A percentile compares a stretch with the other conserved stretches of the same genome.
phyloP scores from a whole-genome alignment of 2,797 vertebrate genomes.

The Sorex maritimensis region DNA sequence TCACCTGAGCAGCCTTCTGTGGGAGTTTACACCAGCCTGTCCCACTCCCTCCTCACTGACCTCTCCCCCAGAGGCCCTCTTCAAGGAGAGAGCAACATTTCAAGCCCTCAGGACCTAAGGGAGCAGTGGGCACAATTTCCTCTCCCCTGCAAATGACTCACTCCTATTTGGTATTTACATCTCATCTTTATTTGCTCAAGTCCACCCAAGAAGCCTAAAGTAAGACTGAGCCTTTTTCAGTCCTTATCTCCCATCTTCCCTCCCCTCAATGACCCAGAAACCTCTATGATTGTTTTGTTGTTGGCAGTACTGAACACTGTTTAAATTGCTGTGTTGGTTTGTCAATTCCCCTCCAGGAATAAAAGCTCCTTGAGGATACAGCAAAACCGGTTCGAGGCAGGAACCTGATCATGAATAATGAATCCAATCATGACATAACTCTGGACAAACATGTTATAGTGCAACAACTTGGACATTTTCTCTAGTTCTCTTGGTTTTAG shows the following conservation, averaged over 20 bases:
- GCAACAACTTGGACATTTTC: too few species aligned
- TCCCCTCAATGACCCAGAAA: neutral
- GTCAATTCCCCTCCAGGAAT: neutral
- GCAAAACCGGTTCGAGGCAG: too few species aligned
- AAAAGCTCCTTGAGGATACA: neutral
- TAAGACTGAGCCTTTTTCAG: neutral
- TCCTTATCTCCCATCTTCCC: neutral
- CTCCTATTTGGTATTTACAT: neutral
- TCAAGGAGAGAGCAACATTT: neutral
- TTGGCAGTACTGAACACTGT: neutral
- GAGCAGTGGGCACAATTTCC: neutral
- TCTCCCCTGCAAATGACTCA: neutral
- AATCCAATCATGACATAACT: too few species aligned
- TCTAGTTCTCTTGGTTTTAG: too few species aligned
- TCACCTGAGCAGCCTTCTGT: neutral
- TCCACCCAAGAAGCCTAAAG: neutral
- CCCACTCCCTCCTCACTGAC: neutral
- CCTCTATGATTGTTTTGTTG: neutral
- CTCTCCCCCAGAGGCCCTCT: accelerated
- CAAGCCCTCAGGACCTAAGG: neutral
- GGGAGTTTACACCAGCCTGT: too few species aligned
- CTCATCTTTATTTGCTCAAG: neutral
- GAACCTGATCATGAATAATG: too few species aligned
- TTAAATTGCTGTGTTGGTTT: neutral
- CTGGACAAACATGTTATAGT: too few species aligned